Base-by-base conservation (phyloP, 2,797 vertebrate genomes). In the Meriones psammophilus region DNA sequence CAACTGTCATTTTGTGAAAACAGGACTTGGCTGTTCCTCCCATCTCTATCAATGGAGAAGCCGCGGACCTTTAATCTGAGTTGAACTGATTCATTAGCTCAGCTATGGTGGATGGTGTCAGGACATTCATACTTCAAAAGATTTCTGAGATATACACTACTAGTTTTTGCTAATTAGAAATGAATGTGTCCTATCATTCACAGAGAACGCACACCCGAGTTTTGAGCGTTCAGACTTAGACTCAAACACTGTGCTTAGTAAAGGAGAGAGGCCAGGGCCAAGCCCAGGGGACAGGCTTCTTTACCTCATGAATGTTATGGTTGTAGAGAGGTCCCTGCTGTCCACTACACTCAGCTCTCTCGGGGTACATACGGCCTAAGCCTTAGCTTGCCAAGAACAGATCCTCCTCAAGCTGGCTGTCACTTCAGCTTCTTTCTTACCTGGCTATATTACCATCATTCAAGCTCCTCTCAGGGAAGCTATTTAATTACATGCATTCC, bases 141-240 rank as follows among this genome's bases (percentile, higher is more conserved):
- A 92, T 88, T 80, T 26, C 79, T 58, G 42, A 91, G 86, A 89
- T 33, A 88, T 62, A 74, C 13, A 56, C 81, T 89, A 9, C 54
- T 66, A 71, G 69, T 83, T 79, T 56, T 88, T 92, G 62, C 13
- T 74, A 91, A 89, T 42, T 91, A 95, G 24, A 89, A 95, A 89
- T 24, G 58, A 89, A 74, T 50, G 39, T 42, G 60, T 68, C 28
- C 60, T 58, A 17, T 92, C 62, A 88, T 56, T 92, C 15, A 56
- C 64, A 85, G 58, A 76, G 39, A 88, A n/a, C 0, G 0, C 2
- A 9, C 30, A 28, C 8, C 5, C 56, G 58, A 97, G 22, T 18
- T 18, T 5, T 39, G 42, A 80, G n/a, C 13, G 30, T 64, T 58
- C 56, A 4, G 71, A 74, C 28, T 64, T 62, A 60, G 17, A 54